These are phyloP conservation scores for Alloplasta piceator DNA, from an alignment of 2,888 invertebrate genomes.

Conservation along the genomic window DNA sequence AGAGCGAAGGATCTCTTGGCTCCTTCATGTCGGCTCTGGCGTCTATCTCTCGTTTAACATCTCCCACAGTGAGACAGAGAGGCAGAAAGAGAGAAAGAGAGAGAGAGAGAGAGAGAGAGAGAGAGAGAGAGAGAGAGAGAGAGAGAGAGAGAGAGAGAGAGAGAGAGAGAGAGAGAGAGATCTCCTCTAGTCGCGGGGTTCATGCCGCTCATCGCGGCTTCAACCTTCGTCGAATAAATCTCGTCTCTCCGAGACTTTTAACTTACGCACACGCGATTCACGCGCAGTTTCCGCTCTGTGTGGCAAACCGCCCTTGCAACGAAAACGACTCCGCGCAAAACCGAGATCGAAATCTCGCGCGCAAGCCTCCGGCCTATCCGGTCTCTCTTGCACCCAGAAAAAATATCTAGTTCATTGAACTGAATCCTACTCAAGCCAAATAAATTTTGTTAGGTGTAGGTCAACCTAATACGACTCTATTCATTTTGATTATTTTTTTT, in stretches of 20 bases:
- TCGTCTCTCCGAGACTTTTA: constrained; percentile 31
- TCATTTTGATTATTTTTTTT: no score
- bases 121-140: no score
- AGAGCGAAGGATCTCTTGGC: constrained; percentile 77
- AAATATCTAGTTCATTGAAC: not conserved
- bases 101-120: no score
- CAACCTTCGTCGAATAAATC: constrained; percentile 65
- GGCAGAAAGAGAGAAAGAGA: constrained; percentile 73
- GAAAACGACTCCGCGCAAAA: constrained; percentile 7
- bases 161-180: no score
- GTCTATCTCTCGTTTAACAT: constrained; percentile 80
- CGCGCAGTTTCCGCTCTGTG: constrained; percentile 51
- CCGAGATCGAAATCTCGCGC: constrained; percentile 46
- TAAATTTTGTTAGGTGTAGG: no score
- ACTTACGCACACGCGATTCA: constrained; percentile 60
- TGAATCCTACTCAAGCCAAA: no score
- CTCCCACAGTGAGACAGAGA: constrained; percentile 70
- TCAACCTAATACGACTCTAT: no score
- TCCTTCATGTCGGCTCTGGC: constrained; percentile 66
- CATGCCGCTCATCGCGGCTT: constrained; percentile 56
- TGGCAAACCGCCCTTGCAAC: constrained; percentile 28
- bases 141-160: no score
- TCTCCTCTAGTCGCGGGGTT: no score
- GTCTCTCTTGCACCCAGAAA: constrained; percentile 1
- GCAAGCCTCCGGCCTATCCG: constrained; percentile 34